Base-by-base conservation (phyloP, 2,888 invertebrate species). In the Toxonevra muliebris region DNA sequence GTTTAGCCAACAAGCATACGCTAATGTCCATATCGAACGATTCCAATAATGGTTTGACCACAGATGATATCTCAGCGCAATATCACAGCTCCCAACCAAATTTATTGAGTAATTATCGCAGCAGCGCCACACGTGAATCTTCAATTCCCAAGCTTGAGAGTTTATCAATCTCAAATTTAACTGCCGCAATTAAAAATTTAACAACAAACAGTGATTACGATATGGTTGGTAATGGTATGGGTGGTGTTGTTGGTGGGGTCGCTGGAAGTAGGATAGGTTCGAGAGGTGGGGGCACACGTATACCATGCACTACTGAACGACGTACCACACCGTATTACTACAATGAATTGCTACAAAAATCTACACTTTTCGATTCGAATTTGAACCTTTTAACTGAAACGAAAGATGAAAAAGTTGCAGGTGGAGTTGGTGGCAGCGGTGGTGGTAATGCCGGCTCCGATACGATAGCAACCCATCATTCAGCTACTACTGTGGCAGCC, bases 321-420 rank as follows among this genome's bases (percentile, higher is more conserved):
- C 84, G 83, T 55, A 80, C 80, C 59, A 83, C 82, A 63, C 83
- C 84, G 55, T 85, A 84, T 72, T 85, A 85, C 74, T 85, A 85
- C 71, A 82, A 84, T 69, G 85, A 85, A 70, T 75, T 84, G 57
- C 73, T 82, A 69, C 80, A 79, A 65, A 82, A 82, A 68, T 73
- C 77, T 2, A 76, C 83, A 11, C 78, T 84, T 54, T 85, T 85
- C 68, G 84, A 84, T 76, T 85, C 85, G 58, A 84, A 83, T 73
- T 74, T 85, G 71, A 84, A 85, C 77, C 77, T 85, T 61, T 73
- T 83, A 70, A 80, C 80, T 73, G 76, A 71, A 71, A 75, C 52
- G 43, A 72, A 42, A 76, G 76, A 70, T 53, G 73, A 52, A 72
- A 77, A 53, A 11, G 5, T 15, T 42, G n/a, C 30, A n/a, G 11